phyloP scores from a whole-genome alignment of 2,888 invertebrate genomes.

The Microplitis manilae region DNA sequence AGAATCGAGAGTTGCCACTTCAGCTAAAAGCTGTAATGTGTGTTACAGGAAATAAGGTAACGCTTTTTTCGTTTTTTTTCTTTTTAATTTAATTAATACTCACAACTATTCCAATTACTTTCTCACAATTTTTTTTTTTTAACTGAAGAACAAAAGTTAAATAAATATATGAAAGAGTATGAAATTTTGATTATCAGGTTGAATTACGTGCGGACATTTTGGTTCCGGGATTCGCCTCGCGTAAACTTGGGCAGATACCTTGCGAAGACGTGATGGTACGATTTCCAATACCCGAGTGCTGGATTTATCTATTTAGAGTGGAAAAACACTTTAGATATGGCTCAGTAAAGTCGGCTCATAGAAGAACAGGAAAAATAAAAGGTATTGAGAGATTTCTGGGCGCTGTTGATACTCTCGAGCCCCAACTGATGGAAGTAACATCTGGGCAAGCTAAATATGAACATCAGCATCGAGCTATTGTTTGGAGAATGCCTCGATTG shows the following conservation, averaged over 20 bases:
- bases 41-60: slow-evolving; percentile 87
- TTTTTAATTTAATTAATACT: not conserved
- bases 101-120: too few relatives aligned
- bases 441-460: slow-evolving; percentile 99
- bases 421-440: slow-evolving; percentile 94
- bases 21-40: slow-evolving; percentile 93
- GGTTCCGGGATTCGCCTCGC: slow-evolving; percentile 96
- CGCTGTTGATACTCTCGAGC: slow-evolving; percentile 90
- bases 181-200: slow-evolving; percentile 74
- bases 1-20: slow-evolving; percentile 96
- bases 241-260: slow-evolving; percentile 95
- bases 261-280: slow-evolving; percentile 97
- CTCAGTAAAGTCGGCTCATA: slow-evolving; percentile 69
- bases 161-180: not conserved
- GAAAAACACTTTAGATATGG: slow-evolving; percentile 91
- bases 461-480: slow-evolving; percentile 96
- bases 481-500: slow-evolving; percentile 97
- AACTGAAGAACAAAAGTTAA: too few relatives aligned
- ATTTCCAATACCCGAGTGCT: slow-evolving; percentile 98
- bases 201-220: slow-evolving; percentile 95
- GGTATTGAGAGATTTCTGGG: slow-evolving; percentile 94
- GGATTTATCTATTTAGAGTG: slow-evolving; percentile 99
- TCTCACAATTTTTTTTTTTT: too few relatives aligned
- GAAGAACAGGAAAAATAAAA: slow-evolving; percentile 91
- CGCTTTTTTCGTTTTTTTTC: not conserved